Base-by-base conservation (phyloP, 2,888 invertebrate species). In the Leptinotarsa peninsularis region DNA sequence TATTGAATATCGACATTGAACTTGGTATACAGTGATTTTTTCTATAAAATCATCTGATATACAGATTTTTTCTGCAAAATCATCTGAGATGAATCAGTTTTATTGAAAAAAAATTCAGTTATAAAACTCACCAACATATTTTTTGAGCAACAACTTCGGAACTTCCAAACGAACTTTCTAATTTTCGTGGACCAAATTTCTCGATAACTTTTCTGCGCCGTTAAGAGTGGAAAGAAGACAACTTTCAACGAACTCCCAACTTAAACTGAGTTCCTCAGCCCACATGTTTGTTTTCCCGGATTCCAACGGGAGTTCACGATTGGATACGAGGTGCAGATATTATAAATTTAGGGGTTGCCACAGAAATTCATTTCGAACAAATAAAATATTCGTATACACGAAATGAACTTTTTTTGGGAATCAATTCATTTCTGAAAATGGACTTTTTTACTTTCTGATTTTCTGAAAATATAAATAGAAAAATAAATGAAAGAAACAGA, bases 181-280 rank as follows among this genome's bases (percentile, higher is more conserved):
- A 68, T 54, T n/a, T 68, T 67, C 67, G 15, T 13, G 18, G 18
- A 15, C 4, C 15, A 67, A 43, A n/a, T 50, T 67, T 67, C 21
- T 14, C 69, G 69, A 69, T 27, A 50, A 66, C 75, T 66, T 70
- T 70, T 58, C 60, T 66, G 21, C 70, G 67, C 52, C 50, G 60
- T 60, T 18, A 43, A 49, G 73, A 67, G 50, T 70, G 14, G 73
- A 70, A 66, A 67, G 67, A 52, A 58, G 63, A 68, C 72, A 76
- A 78, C 69, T 69, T 76, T 66, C 69, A 56, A 54, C 75, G 73
- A 76, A 75, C 75, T 76, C 75, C 77, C 72, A 76, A 78, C 68
- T 69, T 67, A 50, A 56, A 78, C 76, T 78, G 78, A 76, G 71
- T 72, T 69, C 33, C 72, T 18, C 70, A 74, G 72, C 78, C 75